phyloP scores from a whole-genome alignment of 2,113 vertebrate species.

The Xenopus borealis region DNA sequence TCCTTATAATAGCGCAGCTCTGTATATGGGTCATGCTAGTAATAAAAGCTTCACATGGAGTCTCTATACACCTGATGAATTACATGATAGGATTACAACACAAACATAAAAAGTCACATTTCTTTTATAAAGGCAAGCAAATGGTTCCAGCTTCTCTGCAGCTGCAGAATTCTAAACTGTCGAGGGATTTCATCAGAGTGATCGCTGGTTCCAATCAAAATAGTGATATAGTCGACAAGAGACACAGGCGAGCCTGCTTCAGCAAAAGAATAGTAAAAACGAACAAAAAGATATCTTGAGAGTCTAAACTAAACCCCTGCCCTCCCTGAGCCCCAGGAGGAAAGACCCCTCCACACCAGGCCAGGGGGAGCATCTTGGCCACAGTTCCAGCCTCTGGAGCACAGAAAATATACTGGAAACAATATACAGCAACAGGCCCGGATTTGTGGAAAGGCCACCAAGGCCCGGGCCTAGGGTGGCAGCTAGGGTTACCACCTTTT shows the following conservation, averaged over 20 bases:
- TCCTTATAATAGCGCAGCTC: slow-evolving; percentile 45
- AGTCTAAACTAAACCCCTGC: neutral
- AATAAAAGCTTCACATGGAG: slow-evolving; percentile 55
- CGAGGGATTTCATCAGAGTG: slow-evolving; percentile 54
- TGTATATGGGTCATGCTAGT: slow-evolving; percentile 28
- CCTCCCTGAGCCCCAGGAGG: neutral
- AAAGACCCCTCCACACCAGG: neutral
- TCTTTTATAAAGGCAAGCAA: slow-evolving; percentile 58
- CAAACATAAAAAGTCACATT: slow-evolving; percentile 43
- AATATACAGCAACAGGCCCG: no score
- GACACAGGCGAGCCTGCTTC: slow-evolving; percentile 56
- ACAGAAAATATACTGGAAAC: no score
- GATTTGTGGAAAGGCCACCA: no score
- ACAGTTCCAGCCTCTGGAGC: neutral
- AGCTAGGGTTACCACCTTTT: no score
- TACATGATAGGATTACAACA: slow-evolving; percentile 49
- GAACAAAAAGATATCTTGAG: slow-evolving; percentile 11
- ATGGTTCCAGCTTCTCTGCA: slow-evolving; percentile 62
- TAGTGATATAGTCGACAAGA: slow-evolving; percentile 63
- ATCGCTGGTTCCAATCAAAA: slow-evolving; percentile 69
- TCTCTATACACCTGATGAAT: slow-evolving; percentile 57
- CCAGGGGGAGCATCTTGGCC: neutral
- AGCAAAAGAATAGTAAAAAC: slow-evolving; percentile 52
- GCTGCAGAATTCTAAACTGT: slow-evolving; percentile 64
- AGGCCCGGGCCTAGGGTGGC: no score